Evolutionary conservation across 1,140 invertebrate genomes (phyloP).

Genomic region (Euura lappo): DNA sequence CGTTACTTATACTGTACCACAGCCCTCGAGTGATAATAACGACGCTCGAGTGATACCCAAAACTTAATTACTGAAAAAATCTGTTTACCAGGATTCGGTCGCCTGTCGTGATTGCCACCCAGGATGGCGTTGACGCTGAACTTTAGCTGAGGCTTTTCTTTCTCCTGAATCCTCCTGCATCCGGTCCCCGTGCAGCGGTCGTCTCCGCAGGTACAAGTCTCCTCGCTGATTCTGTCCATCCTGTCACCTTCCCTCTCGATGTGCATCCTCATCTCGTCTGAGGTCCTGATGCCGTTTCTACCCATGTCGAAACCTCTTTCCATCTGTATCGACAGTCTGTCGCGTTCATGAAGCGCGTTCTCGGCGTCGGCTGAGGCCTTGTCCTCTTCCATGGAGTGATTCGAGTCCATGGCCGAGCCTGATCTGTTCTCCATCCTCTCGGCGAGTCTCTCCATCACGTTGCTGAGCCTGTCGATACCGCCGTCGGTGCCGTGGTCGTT

Average conservation of each 20-base stretch:
- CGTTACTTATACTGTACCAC: neutral
- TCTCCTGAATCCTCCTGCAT: slow-evolving; percentile 52
- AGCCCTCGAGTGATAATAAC: neutral
- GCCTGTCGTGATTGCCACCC: slow-evolving; percentile 65
- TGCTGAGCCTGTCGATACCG: slow-evolving; percentile 13
- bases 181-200: slow-evolving; percentile 48
- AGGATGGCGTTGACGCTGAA: slow-evolving; percentile 93
- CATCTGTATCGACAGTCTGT: slow-evolving; percentile 36
- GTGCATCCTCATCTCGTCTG: slow-evolving; percentile 29
- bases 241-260: slow-evolving; percentile 44
- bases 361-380: slow-evolving; percentile 41
- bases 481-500: slow-evolving; percentile 9
- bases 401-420: slow-evolving; percentile 50
- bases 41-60: neutral
- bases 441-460: slow-evolving; percentile 49
- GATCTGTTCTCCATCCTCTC: slow-evolving; percentile 52
- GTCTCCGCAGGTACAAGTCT: slow-evolving; percentile 51
- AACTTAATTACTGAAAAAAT: neutral
- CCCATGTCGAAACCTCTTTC: slow-evolving; percentile 28
- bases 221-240: slow-evolving; percentile 48
- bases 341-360: slow-evolving; percentile 35
- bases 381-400: slow-evolving; percentile 53
- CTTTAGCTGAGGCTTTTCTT: slow-evolving; percentile 81
- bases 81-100: slow-evolving; percentile 55
- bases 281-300: neutral